Conservation (phyloP, 2,797 vertebrate genomes). For the Gallinago solitaria region DNA sequence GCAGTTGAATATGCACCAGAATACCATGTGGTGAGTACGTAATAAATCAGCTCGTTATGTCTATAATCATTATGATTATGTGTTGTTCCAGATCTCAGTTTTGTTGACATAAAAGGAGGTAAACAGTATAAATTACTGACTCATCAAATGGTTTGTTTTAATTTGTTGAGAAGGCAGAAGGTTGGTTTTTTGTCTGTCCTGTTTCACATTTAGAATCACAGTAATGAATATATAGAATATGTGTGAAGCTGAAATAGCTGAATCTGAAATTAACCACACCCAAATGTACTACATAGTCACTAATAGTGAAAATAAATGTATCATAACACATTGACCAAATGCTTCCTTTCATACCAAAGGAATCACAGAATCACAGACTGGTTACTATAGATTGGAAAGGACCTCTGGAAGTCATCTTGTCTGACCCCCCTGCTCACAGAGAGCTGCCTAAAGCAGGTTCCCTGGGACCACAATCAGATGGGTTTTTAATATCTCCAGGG, state of each 20-base stretch:
- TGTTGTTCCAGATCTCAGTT: constrained; percentile 32
- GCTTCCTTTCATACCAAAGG: not conserved
- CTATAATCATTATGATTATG: constrained; percentile 46
- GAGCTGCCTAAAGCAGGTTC: not conserved
- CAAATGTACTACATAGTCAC: not conserved
- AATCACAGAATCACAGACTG: not conserved
- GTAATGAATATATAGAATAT: not conserved
- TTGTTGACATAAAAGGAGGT: constrained; percentile 52
- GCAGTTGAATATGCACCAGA: constrained; percentile 36
- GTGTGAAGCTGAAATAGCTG: not conserved
- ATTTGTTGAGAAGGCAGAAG: not conserved
- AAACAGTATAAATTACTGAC: constrained; percentile 59
- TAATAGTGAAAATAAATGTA: not conserved
- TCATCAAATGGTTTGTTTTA: constrained; percentile 36
- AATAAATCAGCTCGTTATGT: constrained; percentile 60
- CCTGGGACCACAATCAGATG: not conserved
- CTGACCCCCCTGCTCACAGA: not conserved
- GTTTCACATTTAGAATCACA: not conserved
- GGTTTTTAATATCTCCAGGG: not conserved
- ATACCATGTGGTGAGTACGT: constrained; percentile 42
- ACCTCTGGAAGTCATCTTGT: not conserved
- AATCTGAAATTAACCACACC: not conserved
- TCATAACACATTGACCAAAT: not conserved
- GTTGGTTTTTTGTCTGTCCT: not conserved
- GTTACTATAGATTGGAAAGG: not conserved